Base-by-base conservation (phyloP, 2,113 vertebrate species). In the Helogale parvula region DNA sequence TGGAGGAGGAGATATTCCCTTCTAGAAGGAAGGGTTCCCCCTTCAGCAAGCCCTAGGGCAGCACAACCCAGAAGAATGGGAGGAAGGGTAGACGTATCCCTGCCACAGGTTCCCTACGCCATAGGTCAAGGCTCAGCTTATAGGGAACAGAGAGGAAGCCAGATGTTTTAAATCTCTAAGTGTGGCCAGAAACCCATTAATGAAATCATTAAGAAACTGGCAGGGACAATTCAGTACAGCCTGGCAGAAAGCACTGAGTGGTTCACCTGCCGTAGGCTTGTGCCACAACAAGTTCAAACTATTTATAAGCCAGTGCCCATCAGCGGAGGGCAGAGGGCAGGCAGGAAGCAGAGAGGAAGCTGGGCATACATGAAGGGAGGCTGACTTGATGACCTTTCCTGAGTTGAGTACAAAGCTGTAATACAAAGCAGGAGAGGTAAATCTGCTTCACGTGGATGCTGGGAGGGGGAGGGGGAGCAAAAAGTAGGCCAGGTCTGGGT, bases 281-380 rank as follows among this genome's bases (percentile, higher is more conserved):
- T 9, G 29, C 33, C 27, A 5, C 2, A 10, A 27, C 14, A 25
- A n/a, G 23, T 52, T 83, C 57, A 27, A 31, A 45, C 68, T n/a
- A 14, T 33, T 54, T 76, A 14, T 6, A 29, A 17, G 9, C 50
- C 52, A 6, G 29, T 4, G 2, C 38, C 33, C 0, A 23, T 33
- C 38, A 54, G 63, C 47, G 66, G 31, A 29, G 38, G 74, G 23
- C 29, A 9, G 41, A n/a, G 38, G 47, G 17, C 14, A 3, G 33
- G 60, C 33, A 47, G 47, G 33, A 25, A 33, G 41, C 19, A 5
- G 33, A 45, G 25, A 52, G 38, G 38, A 41, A 4, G 2, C 11
- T 3, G 12, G 17, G 52, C 3, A 7, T 5, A 3, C 0, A 0
- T 60, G 33, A 45, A 29, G 29, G 41, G 3, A 57, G 57, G 47